These are phyloP conservation scores for Eupsittula cactorum DNA, from an alignment of 2,113 vertebrate species.

Conservation along the genomic window DNA sequence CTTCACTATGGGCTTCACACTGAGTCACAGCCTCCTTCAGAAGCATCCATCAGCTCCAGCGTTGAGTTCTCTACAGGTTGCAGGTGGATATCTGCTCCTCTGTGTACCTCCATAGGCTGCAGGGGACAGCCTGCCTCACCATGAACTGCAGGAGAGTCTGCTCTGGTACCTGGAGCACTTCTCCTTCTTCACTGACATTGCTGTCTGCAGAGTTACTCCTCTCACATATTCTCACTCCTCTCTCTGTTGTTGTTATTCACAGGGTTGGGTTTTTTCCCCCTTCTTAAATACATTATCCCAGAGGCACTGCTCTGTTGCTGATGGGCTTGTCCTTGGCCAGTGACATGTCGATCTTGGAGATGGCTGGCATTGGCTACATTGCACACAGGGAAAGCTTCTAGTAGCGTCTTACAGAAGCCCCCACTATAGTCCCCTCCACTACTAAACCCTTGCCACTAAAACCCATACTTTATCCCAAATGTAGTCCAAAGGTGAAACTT, in stretches of 20 bases:
- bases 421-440: no score
- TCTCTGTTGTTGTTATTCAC: not conserved
- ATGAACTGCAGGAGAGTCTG: not conserved
- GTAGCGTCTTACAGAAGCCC: not conserved
- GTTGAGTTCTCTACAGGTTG: not conserved
- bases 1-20: not conserved
- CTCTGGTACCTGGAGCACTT: not conserved
- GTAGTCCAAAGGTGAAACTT: not conserved
- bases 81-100: not conserved
- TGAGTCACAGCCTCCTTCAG: not conserved
- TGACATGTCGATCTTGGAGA: not conserved
- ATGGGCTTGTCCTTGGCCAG: not conserved
- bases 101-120: not conserved
- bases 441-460: not conserved
- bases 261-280: fast-evolving
- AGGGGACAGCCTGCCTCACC: not conserved
- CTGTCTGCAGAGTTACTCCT: not conserved
- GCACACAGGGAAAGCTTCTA: not conserved
- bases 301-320: not conserved
- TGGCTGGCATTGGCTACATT: not conserved
- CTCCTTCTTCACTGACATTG: not conserved
- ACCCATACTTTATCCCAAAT: not conserved
- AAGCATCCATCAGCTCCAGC: not conserved
- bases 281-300: not conserved
- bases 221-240: not conserved